Evolutionary conservation across 2,113 vertebrate genomes (phyloP), one percentile per base, ranked within the genome.

Genomic region (Gobius niger): DNA sequence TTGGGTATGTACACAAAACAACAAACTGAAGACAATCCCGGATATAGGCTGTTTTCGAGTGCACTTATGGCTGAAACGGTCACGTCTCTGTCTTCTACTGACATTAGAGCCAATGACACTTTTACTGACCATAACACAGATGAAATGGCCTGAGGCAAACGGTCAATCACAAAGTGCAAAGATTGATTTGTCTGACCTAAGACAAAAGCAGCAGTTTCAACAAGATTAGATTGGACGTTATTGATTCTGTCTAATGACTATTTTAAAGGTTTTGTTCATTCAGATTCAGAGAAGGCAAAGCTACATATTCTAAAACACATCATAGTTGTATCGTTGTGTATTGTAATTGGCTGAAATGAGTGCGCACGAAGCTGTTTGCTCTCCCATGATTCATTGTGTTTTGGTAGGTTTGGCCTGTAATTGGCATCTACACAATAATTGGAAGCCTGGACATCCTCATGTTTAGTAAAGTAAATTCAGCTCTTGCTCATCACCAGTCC

Each of bases 51-150:
- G 24, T 34, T 34, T 34, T 34, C 3, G 3, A 34, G 24, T 34
- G 24, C 24, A 34, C 24, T 34, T 4, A 34, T 34, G 24, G 24
- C 5, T 34, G 24, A 34, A 34, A 34, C 3, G 24, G 24, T 34
- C 24, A 34, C 24, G 24, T 34, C 24, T 34, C 24, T 4, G 24
- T 34, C 24, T 4, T 53, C 51, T 16, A 53, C 51, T 16, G 15
- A 53, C 18, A 59, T 41, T 7, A 59, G 13, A 24, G 6, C 13
- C 7, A 14, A 15, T 59, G 34, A 34, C 13, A 41, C 56, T 59
- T 59, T 41, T 41, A 59, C 56, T 59, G 56, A 59, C 56, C 34
- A 59, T 59, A 41, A 59, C 56, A 8, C 34, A 59, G 34, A 41
- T 59, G 12, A 41, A 59, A 41, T 59, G 7, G 34, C 34, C 34